phyloP scores from a whole-genome alignment of 2,888 invertebrate species.

The Stenodera caucasica region DNA sequence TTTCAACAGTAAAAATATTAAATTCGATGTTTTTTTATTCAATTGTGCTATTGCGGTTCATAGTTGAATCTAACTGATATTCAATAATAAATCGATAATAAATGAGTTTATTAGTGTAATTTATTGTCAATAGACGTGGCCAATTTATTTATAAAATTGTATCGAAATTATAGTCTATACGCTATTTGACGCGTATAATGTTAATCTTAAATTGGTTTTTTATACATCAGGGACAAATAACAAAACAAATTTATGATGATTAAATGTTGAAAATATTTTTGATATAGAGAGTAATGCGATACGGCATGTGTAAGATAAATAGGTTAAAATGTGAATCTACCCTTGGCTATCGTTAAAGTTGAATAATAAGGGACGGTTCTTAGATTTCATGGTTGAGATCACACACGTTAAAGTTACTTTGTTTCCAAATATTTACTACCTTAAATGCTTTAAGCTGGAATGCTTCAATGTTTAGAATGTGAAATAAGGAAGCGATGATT shows the following conservation, averaged over 20 bases:
- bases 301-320: slow-evolving; percentile 22
- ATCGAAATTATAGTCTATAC: too few relatives aligned
- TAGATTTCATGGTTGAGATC: slow-evolving; percentile 29
- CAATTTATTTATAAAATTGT: slow-evolving; percentile 3
- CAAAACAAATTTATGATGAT: slow-evolving; percentile 10
- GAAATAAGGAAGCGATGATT: too few relatives aligned
- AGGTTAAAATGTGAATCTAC: slow-evolving; percentile 22
- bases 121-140: neutral
- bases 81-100: neutral
- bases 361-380: slow-evolving; percentile 29
- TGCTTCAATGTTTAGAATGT: slow-evolving; percentile 7
- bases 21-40: neutral
- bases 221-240: neutral
- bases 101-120: slow-evolving; percentile 5
- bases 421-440: slow-evolving; percentile 31
- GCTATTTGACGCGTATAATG: neutral
- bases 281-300: slow-evolving; percentile 16
- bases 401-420: slow-evolving; percentile 30
- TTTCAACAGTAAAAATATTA: neutral
- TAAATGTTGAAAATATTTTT: slow-evolving; percentile 18
- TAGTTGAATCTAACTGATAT: too few relatives aligned
- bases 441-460: slow-evolving; percentile 22
- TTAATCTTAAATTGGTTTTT: neutral
- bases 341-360: slow-evolving; percentile 27
- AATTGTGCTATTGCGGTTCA: neutral